A percentile compares a stretch with the other conserved stretches of the same genome.
phyloP scores from a whole-genome alignment of 53 echinoderm and acorn worm genomes.

The Mesocentrotus franciscanus region DNA sequence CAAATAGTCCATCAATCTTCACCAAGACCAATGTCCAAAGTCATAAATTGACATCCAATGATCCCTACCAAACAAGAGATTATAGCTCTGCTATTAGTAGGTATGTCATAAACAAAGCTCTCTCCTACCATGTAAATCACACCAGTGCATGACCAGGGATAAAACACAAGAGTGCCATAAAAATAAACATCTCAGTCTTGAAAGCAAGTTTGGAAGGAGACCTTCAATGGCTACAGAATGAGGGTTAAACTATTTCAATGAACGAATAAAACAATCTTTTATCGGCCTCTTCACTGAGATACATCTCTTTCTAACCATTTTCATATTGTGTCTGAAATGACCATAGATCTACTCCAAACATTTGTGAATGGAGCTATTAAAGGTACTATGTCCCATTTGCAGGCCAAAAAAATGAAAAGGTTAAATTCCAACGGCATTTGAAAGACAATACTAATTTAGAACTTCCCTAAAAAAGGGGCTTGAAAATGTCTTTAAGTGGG shows the following conservation, averaged over 20 bases:
- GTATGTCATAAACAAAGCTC: conserved; percentile 35
- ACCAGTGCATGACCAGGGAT: not conserved
- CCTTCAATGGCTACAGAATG: not conserved
- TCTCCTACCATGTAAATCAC: conserved; percentile 4
- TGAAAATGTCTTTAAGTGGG: too few species aligned
- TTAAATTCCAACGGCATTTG: too few species aligned
- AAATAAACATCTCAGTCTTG: conserved; percentile 37
- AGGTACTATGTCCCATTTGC: too few species aligned
- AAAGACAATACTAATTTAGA: too few species aligned
- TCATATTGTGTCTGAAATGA: too few species aligned
- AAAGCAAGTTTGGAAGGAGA: not conserved
- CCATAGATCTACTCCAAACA: not conserved
- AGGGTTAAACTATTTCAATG: conserved; percentile 1
- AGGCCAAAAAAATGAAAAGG: too few species aligned
- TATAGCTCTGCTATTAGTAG: conserved; percentile 13
- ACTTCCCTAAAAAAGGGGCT: too few species aligned
- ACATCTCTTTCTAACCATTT: not conserved
- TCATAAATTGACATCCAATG: not conserved
- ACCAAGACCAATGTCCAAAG: not conserved
- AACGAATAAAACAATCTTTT: not conserved
- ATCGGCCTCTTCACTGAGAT: not conserved
- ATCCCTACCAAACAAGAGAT: conserved; percentile 3
- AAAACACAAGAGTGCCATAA: conserved; percentile 17
- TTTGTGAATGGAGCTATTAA: not conserved
- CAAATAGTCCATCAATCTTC: not conserved